These are phyloP conservation scores for Brotogeris chrysoptera DNA, from an alignment of 2,797 vertebrate species.

Conservation along the genomic window DNA sequence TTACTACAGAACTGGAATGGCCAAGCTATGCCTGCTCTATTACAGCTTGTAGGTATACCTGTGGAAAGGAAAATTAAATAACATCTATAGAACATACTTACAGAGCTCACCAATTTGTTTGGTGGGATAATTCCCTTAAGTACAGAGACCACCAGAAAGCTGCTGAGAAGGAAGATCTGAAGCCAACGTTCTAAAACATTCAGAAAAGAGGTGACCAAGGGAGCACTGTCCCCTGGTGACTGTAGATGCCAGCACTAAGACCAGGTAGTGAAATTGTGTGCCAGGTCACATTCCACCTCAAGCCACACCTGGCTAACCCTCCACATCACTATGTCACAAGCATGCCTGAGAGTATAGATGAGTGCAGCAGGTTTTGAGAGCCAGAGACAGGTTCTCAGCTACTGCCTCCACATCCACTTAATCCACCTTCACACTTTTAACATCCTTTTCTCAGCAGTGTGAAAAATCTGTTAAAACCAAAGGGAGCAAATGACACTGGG, in stretches of 20 bases:
- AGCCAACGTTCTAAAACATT: not conserved
- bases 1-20: not conserved
- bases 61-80: not conserved
- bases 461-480: not conserved
- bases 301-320: not conserved
- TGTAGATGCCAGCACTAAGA: accelerated
- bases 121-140: not conserved
- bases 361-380: not conserved
- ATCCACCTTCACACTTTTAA: not conserved
- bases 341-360: not conserved
- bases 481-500: not conserved
- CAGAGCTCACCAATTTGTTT: not conserved
- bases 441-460: not conserved
- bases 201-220: not conserved
- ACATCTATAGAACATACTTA: not conserved
- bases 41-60: not conserved
- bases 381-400: not conserved
- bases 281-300: not conserved
- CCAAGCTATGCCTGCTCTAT: not conserved
- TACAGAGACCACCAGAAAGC: not conserved
- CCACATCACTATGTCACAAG: not conserved
- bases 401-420: not conserved
- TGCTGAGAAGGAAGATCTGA: not conserved
- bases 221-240: not conserved
- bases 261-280: not conserved